A percentile compares a stretch with the other conserved stretches of the same genome.
Conservation (phyloP, 2,797 vertebrate genomes). For the Parauchenoglanis punctatus region DNA sequence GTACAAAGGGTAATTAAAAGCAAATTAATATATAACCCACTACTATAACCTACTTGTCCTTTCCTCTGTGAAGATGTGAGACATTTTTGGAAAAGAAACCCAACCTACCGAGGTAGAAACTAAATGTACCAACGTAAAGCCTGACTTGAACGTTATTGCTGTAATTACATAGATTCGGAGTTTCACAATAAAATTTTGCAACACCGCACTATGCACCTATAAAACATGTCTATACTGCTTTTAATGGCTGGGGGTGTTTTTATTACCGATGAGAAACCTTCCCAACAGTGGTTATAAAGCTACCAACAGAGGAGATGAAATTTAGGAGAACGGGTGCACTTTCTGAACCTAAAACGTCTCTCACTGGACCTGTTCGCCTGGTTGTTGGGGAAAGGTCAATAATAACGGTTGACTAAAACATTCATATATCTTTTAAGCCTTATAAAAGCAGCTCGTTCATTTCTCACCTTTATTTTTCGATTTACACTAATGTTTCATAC, state of each 20-base stretch:
- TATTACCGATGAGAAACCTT: background rate
- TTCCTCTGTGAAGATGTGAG: too few relatives aligned
- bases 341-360: background rate
- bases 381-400: background rate
- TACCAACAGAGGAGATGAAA: background rate
- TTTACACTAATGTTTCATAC: background rate
- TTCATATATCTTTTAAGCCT: background rate
- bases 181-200: slow-evolving; percentile 7
- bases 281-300: background rate
- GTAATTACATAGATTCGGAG: background rate
- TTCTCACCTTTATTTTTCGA: background rate
- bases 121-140: background rate
- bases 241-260: background rate
- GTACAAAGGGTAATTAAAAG: background rate
- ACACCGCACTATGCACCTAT: background rate
- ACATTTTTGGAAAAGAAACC: slow-evolving; percentile 2
- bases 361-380: background rate
- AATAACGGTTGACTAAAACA: background rate
- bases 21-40: background rate
- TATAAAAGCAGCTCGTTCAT: background rate
- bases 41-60: background rate
- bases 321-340: background rate
- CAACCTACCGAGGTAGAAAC: background rate
- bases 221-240: slow-evolving; percentile 11
- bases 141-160: too few relatives aligned